phyloP scores from a whole-genome alignment of 2,797 vertebrate genomes.

The Alcedo atthis region DNA sequence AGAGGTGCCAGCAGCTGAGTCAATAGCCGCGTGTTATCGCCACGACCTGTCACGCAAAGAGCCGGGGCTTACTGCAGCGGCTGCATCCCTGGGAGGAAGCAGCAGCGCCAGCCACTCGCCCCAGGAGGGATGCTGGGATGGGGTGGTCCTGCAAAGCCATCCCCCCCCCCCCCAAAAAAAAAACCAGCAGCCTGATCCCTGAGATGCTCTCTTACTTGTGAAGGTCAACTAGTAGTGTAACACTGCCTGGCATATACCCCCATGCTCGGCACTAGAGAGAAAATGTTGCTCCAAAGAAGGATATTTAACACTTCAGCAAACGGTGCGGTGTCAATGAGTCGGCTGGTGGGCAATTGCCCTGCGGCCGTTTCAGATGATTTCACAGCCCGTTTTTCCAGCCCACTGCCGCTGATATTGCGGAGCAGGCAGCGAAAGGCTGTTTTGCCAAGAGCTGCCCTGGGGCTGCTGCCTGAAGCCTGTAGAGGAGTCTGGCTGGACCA shows the following conservation, averaged over 20 bases:
- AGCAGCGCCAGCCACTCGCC: fast-evolving
- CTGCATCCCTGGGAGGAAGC: not conserved
- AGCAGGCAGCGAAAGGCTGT: not conserved
- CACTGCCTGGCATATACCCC: not conserved
- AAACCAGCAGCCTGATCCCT: not conserved
- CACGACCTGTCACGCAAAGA: not conserved
- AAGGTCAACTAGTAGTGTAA: not conserved
- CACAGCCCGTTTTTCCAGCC: not conserved
- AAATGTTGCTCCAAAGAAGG: not conserved
- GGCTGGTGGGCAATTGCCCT: not conserved
- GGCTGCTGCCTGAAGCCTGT: not conserved
- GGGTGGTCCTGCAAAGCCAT: fast-evolving
- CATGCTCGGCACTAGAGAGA: not conserved
- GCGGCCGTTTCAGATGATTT: fast-evolving
- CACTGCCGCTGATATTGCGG: fast-evolving
- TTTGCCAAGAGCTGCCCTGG: not conserved
- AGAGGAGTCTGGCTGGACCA: not conserved
- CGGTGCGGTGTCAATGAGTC: fast-evolving
- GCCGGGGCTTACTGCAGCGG: not conserved
- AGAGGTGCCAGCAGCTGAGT: not conserved
- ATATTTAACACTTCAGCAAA: not conserved
- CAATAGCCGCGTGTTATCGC: not conserved
- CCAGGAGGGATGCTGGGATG: not conserved
- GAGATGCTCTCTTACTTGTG: not conserved
- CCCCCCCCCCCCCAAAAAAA: not conserved